A percentile compares a stretch with the other conserved stretches of the same genome.
These are phyloP conservation scores for Etheostoma nigrum DNA, from an alignment of 2,797 vertebrate genomes.

Conservation along the genomic window DNA sequence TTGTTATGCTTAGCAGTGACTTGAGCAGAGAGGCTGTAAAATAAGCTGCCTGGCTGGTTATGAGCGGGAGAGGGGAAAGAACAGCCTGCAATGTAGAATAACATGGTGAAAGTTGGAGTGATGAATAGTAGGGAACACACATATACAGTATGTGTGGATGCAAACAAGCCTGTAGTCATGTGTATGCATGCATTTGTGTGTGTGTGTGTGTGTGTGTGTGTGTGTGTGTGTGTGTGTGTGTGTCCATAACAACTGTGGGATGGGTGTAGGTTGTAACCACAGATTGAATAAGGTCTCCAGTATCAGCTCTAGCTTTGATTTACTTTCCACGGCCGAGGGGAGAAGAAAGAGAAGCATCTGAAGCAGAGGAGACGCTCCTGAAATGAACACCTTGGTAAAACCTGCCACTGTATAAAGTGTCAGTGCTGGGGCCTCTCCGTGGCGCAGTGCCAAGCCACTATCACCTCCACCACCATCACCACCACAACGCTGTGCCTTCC, in stretches of 20 bases:
- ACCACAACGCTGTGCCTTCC: slow-evolving; percentile 45
- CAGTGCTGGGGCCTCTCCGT: slow-evolving; percentile 76
- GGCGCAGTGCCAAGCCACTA: slow-evolving; percentile 78
- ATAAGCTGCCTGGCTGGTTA: slow-evolving; percentile 53
- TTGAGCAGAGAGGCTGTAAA: slow-evolving; percentile 56
- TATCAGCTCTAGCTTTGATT: slow-evolving; percentile 75
- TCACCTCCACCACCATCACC: slow-evolving; percentile 53
- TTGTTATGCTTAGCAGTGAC: slow-evolving; percentile 68
- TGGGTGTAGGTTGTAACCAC: slow-evolving; percentile 45
- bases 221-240: slow-evolving; percentile 6
- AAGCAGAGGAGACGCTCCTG: slow-evolving; percentile 78
- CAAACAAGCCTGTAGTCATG: slow-evolving; percentile 27
- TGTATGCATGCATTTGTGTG: neutral
- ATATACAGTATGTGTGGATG: slow-evolving; percentile 10
- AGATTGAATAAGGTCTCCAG: slow-evolving; percentile 65
- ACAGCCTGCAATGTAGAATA: slow-evolving; percentile 45
- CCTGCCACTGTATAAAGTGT: slow-evolving; percentile 86
- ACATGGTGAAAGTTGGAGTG: slow-evolving; percentile 50
- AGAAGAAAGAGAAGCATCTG: slow-evolving; percentile 61
- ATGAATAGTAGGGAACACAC: slow-evolving; percentile 42
- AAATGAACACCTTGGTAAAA: slow-evolving; percentile 88
- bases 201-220: neutral
- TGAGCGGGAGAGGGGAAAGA: slow-evolving; percentile 48
- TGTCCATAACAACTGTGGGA: slow-evolving; percentile 54
- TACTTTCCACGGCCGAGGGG: slow-evolving; percentile 61